These are phyloP conservation scores for Prenolepis imparis DNA, from an alignment of 2,888 invertebrate genomes.

Conservation along the genomic window DNA sequence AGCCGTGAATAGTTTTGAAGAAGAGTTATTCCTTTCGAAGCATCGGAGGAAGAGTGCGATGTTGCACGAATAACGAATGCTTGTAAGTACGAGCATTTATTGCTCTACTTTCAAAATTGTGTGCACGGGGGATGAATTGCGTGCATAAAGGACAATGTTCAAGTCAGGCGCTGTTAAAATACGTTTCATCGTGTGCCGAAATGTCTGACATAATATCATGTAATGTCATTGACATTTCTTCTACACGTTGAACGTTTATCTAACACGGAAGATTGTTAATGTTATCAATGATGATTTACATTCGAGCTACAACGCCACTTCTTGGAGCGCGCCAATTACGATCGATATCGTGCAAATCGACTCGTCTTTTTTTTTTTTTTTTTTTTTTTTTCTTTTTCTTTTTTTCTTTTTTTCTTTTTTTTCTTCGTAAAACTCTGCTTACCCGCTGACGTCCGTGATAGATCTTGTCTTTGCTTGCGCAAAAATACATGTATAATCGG, in stretches of 20 bases:
- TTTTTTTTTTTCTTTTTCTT: no score
- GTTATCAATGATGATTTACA: conserved; percentile 30
- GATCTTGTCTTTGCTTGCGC: conserved; percentile 42
- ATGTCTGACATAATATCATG: neutral
- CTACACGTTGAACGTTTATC: conserved; percentile 42
- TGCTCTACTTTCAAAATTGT: neutral
- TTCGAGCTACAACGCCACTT: conserved; percentile 18
- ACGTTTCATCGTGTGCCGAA: neutral
- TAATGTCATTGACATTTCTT: neutral
- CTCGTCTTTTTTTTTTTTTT: conserved; percentile 17
- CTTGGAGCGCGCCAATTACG: neutral
- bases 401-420: no score
- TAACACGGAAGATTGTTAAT: conserved; percentile 44
- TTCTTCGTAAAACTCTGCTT: conserved; percentile 31
- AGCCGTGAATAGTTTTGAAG: neutral
- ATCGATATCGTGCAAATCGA: neutral
- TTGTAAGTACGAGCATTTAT: neutral
- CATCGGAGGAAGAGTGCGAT: neutral
- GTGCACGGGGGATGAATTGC: neutral
- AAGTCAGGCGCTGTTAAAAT: neutral
- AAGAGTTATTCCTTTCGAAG: conserved; percentile 5
- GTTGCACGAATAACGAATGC: neutral
- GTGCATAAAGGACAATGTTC: neutral
- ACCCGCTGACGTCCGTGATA: conserved; percentile 24
- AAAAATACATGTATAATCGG: neutral